Evolutionary conservation across 2,888 invertebrate genomes (phyloP), one percentile per base, ranked within the genome.

Genomic region (Sycophila texana): DNA sequence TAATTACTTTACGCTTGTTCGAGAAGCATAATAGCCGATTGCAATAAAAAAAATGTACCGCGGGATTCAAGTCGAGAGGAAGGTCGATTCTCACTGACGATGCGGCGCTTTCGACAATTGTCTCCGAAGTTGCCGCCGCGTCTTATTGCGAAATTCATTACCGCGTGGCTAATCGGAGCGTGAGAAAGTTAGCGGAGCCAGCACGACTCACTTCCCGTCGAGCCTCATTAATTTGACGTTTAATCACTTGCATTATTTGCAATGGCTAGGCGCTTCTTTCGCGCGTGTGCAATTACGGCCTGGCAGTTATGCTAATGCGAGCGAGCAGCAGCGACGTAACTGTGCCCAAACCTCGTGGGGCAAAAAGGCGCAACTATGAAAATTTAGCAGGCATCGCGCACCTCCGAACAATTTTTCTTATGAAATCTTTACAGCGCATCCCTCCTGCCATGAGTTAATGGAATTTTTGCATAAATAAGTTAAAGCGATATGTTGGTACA

Each of bases 131-230:
- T 51, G 2, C 4, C 13, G 30, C 16, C 5, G 39, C 39, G 39
- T 63, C 18, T n/a, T 14, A 49, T 61, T 75, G 68, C 20, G 26
- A 67, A 75, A 68, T 75, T 53, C 60, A 68, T 68, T 75, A 68
- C 68, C 53, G 18, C 61, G 30, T 16, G 60, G 66, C 66, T 68
- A 68, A 68, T 63, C 74, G 67, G 60, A 61, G 61, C 75, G 68
- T 75, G 75, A 68, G 75, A 75, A 75, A 39, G 30, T 53, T 61
- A 16, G 26, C 67, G 57, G 57, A 1, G 26, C 49, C 20, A 18
- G 30, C 22, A 16, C 13, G 14, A 16, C 53, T 10, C 30, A 20
- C 39, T n/a, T 30, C 55, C 30, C 49, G 12, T 30, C 49, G 47
- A 26, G 39, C 4, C 26, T 65, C 63, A 51, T 73, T 16, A 55